Evolutionary conservation across 2,113 vertebrate genomes (phyloP), one percentile per base, ranked within the genome.

Genomic region (Chelonoidis abingdonii): DNA sequence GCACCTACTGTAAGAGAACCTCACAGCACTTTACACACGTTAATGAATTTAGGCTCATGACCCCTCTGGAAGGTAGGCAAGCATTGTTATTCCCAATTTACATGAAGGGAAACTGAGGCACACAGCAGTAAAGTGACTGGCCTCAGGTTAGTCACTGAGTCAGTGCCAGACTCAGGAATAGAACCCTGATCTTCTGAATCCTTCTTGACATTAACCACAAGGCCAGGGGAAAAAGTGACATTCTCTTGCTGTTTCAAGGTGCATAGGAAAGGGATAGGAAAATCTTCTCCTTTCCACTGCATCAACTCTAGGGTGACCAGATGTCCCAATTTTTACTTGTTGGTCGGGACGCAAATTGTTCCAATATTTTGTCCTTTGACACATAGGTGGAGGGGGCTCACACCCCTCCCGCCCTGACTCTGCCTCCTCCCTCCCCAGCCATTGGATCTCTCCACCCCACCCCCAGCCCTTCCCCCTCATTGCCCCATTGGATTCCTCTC

Each of bases 11-110:
- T 24, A 21, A 44, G n/a, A 80, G 62, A 62, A 88, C 65, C 83
- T 88, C 56, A 72, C 90, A 87, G 24, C 5, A 27, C 44, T 93
- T 95, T 89, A 53, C 2, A 1, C 38, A 8, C 49, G 87, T 79
- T n/a, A n/a, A 21, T 49, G 9, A 84, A 52, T 9, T 19, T 0
- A 57, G 35, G 5, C 49, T 10, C 27, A 50, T 0, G 0, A 93
- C 10, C 27, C n/a, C 86, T 84, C 44, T 7, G 3, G 53, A n/a
- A 78, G 78, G 44, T 1, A 6, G 44, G 35, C 10, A 44, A 4
- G 54, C 22, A 29, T 59, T 86, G 89, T 19, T 84, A 91, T 47
- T 41, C 87, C 54, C 31, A n/a, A 38, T 47, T 69, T 69, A 56
- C 57, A 56, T 1, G 0, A 52, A 25, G 22, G 89, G 49, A 86